A percentile compares a stretch with the other conserved stretches of the same genome.
Evolutionary conservation across 2,797 vertebrate genomes (phyloP).

Genomic region (Syndactyla subalaris): DNA sequence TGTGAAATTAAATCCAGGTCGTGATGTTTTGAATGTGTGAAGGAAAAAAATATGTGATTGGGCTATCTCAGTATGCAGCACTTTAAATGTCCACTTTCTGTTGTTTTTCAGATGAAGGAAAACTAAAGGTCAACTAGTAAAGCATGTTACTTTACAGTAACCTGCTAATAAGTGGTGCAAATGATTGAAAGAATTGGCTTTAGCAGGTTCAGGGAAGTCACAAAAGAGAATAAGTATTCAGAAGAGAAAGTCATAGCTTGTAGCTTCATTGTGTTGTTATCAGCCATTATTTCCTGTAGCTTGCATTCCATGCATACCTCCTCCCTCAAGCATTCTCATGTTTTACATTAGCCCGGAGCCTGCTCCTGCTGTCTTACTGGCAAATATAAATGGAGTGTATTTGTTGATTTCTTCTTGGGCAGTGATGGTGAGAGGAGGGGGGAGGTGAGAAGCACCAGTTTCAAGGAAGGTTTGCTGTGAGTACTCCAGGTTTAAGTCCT

Average conservation of each 20-base stretch:
- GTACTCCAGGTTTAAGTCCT: not conserved
- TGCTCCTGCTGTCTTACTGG: not conserved
- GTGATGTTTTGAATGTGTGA: not conserved
- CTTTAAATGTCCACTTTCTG: not conserved
- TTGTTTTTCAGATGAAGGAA: not conserved
- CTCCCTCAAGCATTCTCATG: not conserved
- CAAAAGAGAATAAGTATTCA: not conserved
- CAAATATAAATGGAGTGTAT: not conserved
- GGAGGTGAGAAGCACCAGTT: not conserved
- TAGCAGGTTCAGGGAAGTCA: not conserved
- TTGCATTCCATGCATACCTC: not conserved
- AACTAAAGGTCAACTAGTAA: not conserved
- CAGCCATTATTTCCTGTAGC: not conserved
- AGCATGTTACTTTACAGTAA: not conserved
- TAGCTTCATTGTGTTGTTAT: not conserved
- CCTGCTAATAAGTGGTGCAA: not conserved
- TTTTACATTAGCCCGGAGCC: not conserved
- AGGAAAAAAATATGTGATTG: not conserved
- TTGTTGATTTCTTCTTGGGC: not conserved
- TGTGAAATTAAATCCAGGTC: not conserved
- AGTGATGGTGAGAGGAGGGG: not conserved
- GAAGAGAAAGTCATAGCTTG: not conserved
- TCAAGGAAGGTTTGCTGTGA: not conserved
- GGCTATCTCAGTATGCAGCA: not conserved
- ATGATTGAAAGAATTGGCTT: not conserved